Evolutionary conservation across 2,888 invertebrate genomes (phyloP), one percentile per base, ranked within the genome.

Genomic region (Ganaspis brasiliensis): DNA sequence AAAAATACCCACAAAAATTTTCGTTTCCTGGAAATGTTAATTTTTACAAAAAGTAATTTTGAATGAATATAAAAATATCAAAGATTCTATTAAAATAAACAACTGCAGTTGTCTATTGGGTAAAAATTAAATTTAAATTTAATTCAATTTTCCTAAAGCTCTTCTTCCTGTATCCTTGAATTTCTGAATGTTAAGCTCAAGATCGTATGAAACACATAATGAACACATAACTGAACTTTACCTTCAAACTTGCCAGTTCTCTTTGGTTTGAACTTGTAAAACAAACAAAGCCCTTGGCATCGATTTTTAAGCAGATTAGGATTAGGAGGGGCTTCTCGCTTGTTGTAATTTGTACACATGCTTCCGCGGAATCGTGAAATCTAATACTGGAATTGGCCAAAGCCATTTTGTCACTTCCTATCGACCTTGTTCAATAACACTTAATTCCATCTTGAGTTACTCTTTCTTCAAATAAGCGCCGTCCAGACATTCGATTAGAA

Each of bases 101-200:
- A n/a, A n/a, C n/a, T n/a, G 31, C 31, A 31, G 31, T 31, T 31
- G 31, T 31, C 74, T 92, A 52, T 9, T 52, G 19, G 4, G 9
- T 9, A 40, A 12, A 19, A 52, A 19, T 52, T 19, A 40, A 9
- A 52, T 52, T 52, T 52, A 52, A 52, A 19, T 52, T 16, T 19
- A 49, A 49, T 49, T 49, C 5, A 49, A 52, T 52, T 52, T 49
- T 16, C 6, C 49, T 19, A 52, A 52, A 52, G 52, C 52, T 52
- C 52, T 59, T 52, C 52, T 59, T 59, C 26, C 57, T 59, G n/a
- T 9, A 59, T 59, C 57, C 57, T 59, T 59, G 57, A 59, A 31
- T 31, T 31, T 26, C 37, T 63, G 37, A 63, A 63, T 40, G 21
- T 63, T 16, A 63, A 63, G 63, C 63, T 63, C 40, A 63, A 63